Evolutionary conservation across 2,113 vertebrate genomes (phyloP).

Genomic region (Balaeniceps rex): DNA sequence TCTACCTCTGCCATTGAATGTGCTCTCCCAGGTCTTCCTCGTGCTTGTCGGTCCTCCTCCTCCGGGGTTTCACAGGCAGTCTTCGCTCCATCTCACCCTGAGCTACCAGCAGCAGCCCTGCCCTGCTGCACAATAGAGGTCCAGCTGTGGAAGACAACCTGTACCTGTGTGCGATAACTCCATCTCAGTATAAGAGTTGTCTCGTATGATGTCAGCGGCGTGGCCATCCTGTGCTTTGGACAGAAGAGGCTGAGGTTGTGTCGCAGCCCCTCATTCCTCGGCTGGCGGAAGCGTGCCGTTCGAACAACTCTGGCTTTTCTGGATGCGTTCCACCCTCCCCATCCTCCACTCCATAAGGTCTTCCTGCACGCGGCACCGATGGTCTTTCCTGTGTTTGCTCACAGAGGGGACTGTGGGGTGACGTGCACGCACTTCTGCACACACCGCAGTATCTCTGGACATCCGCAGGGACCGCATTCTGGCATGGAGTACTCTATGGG

Average conservation of each 20-base stretch:
- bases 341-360: not conserved
- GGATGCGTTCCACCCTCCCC: not conserved
- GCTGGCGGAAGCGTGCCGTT: not conserved
- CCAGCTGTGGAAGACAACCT: not conserved
- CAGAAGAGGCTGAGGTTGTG: not conserved
- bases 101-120: not conserved
- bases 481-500: not conserved
- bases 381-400: not conserved
- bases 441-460: not conserved
- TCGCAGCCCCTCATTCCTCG: not conserved
- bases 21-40: not conserved
- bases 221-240: not conserved
- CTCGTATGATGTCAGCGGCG: accelerated
- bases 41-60: not conserved
- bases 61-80: not conserved
- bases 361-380: not conserved
- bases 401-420: not conserved
- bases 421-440: accelerated
- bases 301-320: not conserved
- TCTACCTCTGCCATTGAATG: not conserved
- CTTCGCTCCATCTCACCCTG: not conserved
- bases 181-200: not conserved
- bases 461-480: not conserved
- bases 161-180: not conserved
- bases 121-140: not conserved